Base-by-base conservation (phyloP, 2,888 invertebrate species). In the Pyrrhosoma nymphula region DNA sequence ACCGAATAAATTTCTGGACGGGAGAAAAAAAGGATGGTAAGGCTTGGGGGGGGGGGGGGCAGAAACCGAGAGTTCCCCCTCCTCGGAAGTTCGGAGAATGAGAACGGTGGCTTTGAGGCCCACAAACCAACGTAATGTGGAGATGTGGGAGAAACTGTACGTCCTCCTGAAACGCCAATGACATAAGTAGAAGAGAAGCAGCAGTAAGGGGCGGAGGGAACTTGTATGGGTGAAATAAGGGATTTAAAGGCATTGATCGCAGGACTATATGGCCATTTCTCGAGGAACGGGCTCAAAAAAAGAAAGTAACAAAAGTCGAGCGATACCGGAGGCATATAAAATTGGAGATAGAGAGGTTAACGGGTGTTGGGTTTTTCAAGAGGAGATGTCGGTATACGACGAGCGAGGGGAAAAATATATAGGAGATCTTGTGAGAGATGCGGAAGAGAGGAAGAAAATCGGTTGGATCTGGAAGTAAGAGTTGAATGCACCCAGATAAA, bases 291-390 rank as follows among this genome's bases (percentile, higher is more conserved):
- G 8, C 12, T 26, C 23, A 69, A 69, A 26, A 47, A 47, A 47
- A 47, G 69, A n/a, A n/a, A 69, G n/a, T 69, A n/a, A 69, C 69
- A 69, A 69, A 69, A n/a, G n/a, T n/a, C 69, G n/a, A 69, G n/a
- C 69, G 69, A 26, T 69, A n/a, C n/a, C 0, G 69, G 26, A 26
- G n/a, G 69, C 69, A 69, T 8, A n/a, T 69, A 69, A 69, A 47
- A 47, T 47, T 47, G 47, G 47, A 69, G n/a, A 26, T 4, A 69
- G n/a, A 69, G 69, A 69, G 69, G n/a, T 69, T n/a, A 26, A n/a
- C 8, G 23, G 2, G 69, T 8, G 69, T 10, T n/a, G 69, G 26
- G n/a, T n/a, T n/a, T 69, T n/a, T 12, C 10, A 47, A 69, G 4
- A n/a, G 69, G 2, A 69, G 23, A n/a, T n/a, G 69, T 26, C 12